Conservation (phyloP, 2,888 invertebrate species). For the Strigamia transsilvanica region DNA sequence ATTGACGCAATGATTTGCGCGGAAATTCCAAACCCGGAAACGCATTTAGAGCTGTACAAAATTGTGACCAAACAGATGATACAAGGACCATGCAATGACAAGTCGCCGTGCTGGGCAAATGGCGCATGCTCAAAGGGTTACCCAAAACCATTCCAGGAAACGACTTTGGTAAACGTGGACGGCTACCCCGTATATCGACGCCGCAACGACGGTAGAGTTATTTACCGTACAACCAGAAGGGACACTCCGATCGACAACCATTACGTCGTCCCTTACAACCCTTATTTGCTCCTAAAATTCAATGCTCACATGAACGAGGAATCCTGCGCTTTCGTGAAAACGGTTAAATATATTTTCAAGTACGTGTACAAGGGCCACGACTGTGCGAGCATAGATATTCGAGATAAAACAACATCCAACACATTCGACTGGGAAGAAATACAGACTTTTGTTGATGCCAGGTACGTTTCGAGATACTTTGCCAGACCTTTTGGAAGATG, state of each 20-base stretch:
- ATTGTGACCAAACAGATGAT: neutral
- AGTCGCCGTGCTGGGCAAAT: neutral
- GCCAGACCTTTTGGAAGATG: too few species aligned
- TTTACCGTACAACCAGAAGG: too few species aligned
- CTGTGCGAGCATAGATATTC: too few species aligned
- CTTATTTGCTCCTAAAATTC: neutral
- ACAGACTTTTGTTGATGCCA: too few species aligned
- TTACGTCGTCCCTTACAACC: neutral
- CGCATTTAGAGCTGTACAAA: neutral
- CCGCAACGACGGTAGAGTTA: too few species aligned
- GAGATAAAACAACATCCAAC: too few species aligned
- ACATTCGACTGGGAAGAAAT: too few species aligned
- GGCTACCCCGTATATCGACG: too few species aligned
- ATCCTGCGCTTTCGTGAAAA: neutral
- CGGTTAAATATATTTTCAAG: neutral
- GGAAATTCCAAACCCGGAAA: neutral
- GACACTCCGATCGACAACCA: neutral
- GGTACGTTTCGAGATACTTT: too few species aligned
- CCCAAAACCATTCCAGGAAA: neutral
- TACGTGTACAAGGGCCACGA: conserved; percentile 1
- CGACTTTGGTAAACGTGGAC: too few species aligned
- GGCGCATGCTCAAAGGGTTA: neutral
- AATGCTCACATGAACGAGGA: neutral
- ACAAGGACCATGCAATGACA: neutral
- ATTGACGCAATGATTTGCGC: neutral